These are phyloP conservation scores for Netelia melanura DNA, from an alignment of 2,888 invertebrate genomes.

Conservation along the genomic window DNA sequence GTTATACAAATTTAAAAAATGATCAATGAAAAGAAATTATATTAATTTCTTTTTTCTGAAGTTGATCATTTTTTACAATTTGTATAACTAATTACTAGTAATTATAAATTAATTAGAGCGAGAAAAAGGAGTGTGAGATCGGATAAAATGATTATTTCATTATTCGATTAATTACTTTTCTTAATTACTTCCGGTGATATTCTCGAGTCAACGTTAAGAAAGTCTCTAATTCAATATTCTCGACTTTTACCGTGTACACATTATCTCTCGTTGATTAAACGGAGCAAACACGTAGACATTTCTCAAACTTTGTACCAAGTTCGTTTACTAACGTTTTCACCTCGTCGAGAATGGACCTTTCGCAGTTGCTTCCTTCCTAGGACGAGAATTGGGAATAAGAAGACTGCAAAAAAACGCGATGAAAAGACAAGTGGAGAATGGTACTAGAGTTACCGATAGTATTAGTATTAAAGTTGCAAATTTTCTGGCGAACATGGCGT, in stretches of 20 bases:
- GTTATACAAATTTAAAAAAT: background rate
- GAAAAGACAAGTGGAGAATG: background rate
- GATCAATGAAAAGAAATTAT: too few relatives aligned
- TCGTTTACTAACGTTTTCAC: slow-evolving; percentile 14
- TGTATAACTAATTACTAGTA: background rate
- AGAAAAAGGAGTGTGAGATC: too few relatives aligned
- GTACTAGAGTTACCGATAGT: slow-evolving; percentile 30
- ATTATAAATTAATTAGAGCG: background rate
- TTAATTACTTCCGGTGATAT: background rate
- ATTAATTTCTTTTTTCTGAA: background rate
- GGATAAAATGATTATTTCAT: background rate
- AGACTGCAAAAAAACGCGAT: background rate
- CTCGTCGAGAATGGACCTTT: background rate
- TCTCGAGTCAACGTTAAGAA: background rate
- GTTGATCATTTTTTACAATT: background rate
- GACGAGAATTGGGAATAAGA: slow-evolving; percentile 28
- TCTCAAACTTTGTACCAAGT: slow-evolving; percentile 15
- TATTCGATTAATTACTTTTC: background rate
- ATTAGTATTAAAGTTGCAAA: slow-evolving; percentile 19
- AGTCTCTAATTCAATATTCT: background rate
- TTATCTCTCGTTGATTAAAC: slow-evolving; percentile 10
- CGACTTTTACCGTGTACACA: background rate
- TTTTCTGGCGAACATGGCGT: background rate
- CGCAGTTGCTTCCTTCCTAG: slow-evolving; percentile 43
- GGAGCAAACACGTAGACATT: background rate